phyloP scores from a whole-genome alignment of 2,113 vertebrate species.

The Saimiri boliviensis region DNA sequence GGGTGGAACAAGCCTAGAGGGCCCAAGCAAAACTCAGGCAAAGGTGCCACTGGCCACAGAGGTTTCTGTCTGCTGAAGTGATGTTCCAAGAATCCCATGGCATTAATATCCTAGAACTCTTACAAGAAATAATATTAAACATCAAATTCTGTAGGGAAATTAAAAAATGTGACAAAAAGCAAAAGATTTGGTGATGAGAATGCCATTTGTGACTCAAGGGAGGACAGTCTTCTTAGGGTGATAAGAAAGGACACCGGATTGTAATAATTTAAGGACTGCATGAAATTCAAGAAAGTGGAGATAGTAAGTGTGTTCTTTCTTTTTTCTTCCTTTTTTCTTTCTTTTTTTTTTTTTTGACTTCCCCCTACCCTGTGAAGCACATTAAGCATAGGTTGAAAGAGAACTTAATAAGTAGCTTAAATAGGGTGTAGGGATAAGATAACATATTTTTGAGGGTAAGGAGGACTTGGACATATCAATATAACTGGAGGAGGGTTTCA shows the following conservation, averaged over 20 bases:
- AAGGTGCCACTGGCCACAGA: too few relatives aligned
- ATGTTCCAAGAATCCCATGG: too few relatives aligned
- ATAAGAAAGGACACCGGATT: background rate
- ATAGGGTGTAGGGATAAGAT: background rate
- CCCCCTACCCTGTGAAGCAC: background rate
- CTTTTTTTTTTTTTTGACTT: too few relatives aligned
- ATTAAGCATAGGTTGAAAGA: background rate
- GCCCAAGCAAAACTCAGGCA: too few relatives aligned
- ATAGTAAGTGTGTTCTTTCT: background rate
- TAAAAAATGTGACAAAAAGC: background rate
- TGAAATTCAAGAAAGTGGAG: background rate
- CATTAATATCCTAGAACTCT: background rate
- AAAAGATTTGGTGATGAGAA: background rate
- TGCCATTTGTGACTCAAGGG: background rate
- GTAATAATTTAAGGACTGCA: background rate
- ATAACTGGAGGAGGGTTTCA: background rate
- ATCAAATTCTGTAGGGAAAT: background rate
- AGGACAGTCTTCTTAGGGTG: background rate
- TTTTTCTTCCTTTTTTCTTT: too few relatives aligned
- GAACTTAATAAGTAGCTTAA: background rate
- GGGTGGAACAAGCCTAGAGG: too few relatives aligned
- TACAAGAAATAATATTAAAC: background rate
- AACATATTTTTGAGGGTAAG: background rate
- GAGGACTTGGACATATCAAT: background rate
- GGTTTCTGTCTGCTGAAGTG: too few relatives aligned